Evolutionary conservation across 2,888 invertebrate genomes (phyloP).

Genomic region (Horisme vitalbata): DNA sequence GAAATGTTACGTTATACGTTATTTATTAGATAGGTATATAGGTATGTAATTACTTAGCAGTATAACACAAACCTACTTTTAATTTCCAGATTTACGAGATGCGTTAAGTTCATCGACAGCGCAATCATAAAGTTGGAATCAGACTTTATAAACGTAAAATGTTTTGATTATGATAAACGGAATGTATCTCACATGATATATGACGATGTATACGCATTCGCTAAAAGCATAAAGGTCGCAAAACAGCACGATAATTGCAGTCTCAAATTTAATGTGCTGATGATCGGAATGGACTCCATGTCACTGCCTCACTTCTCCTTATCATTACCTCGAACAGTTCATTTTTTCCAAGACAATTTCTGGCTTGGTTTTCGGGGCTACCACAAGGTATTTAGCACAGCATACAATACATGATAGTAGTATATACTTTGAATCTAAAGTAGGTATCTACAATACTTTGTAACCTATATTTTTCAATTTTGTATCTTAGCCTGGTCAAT

Average conservation of each 20-base stretch:
- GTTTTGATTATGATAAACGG: conserved; percentile 49
- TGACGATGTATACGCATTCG: conserved; percentile 69
- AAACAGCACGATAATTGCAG: conserved; percentile 37
- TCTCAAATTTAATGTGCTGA: conserved; percentile 82
- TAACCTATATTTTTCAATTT: too few species aligned
- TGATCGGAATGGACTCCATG: conserved; percentile 93
- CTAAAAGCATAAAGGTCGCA: conserved; percentile 66
- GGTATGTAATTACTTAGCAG: too few species aligned
- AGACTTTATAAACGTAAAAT: conserved; percentile 65
- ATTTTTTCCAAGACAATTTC: conserved; percentile 85
- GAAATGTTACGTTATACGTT: too few species aligned
- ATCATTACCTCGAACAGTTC: conserved; percentile 88
- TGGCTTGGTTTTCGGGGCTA: conserved; percentile 90
- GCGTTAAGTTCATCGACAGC: conserved; percentile 49
- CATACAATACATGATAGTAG: too few species aligned
- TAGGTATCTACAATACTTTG: too few species aligned
- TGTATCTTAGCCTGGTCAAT: too few species aligned
- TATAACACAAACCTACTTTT: neutral
- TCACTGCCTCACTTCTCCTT: conserved; percentile 90
- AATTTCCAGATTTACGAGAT: conserved; percentile 52
- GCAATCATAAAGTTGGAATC: conserved; percentile 49
- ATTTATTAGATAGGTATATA: neutral
- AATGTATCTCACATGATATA: conserved; percentile 56
- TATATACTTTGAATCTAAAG: too few species aligned
- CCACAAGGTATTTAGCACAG: conserved; percentile 84